Percentiles rank a stretch among this genome's conserved stretches.
Conservation (phyloP, 2,888 invertebrate species). For the Serripes groenlandicus region DNA sequence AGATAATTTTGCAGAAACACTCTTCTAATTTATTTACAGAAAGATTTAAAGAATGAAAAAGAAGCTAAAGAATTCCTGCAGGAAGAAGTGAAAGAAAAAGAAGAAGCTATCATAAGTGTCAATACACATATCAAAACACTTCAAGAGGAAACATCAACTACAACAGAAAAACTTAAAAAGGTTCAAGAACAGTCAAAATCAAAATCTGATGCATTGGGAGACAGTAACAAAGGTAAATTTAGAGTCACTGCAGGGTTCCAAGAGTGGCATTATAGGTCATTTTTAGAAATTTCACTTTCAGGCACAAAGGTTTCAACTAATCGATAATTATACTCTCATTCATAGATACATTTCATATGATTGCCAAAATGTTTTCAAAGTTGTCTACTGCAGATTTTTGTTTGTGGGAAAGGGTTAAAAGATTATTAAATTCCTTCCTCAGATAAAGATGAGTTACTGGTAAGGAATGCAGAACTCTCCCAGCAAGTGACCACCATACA, state of each 20-base stretch:
- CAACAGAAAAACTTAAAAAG: conserved; percentile 55
- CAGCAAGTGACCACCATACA: conserved; percentile 89
- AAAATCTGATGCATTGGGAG: conserved; percentile 39
- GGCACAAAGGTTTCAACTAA: no score
- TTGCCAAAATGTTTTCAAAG: no score
- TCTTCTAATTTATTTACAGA: not conserved
- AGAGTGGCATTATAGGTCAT: no score
- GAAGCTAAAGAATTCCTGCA: conserved; percentile 4
- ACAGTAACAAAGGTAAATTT: conserved; percentile 62
- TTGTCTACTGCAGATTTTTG: no score
- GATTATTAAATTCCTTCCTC: no score
- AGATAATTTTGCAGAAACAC: no score
- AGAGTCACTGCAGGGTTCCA: no score
- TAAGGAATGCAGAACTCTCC: conserved; percentile 84
- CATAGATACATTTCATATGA: no score
- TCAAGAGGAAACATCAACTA: conserved; percentile 53
- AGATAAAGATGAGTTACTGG: conserved; percentile 83
- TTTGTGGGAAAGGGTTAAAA: no score
- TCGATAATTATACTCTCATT: no score
- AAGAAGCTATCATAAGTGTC: conserved; percentile 7
- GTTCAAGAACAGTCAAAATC: conserved; percentile 52
- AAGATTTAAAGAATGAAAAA: conserved; percentile 3
- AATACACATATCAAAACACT: conserved; percentile 34
- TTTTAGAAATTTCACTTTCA: no score
- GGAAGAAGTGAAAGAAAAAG: conserved; percentile 27